A percentile compares a stretch with the other conserved stretches of the same genome.
Conservation (phyloP, 2,797 vertebrate genomes). For the Austrolebias charrua region DNA sequence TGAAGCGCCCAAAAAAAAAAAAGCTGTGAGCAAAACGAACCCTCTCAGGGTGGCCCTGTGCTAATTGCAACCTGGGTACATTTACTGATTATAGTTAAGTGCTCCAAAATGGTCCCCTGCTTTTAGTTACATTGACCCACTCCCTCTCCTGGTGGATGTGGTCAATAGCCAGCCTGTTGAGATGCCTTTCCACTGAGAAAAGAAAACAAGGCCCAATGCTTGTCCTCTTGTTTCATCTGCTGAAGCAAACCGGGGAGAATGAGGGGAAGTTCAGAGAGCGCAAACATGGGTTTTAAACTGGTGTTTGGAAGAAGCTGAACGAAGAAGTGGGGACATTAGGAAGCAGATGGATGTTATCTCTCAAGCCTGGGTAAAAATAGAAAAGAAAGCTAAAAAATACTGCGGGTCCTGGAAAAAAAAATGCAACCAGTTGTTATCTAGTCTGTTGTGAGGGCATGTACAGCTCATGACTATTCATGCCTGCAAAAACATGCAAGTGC, state of each 20-base stretch:
- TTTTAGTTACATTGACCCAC: slow-evolving; percentile 72
- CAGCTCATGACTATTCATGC: slow-evolving; percentile 54
- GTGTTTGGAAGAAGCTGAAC: slow-evolving; percentile 33
- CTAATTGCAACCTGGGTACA: slow-evolving; percentile 74
- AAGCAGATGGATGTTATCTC: slow-evolving; percentile 8
- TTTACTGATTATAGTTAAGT: slow-evolving; percentile 80
- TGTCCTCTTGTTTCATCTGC: slow-evolving; percentile 37
- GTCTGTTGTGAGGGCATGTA: slow-evolving; percentile 19
- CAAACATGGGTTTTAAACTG: slow-evolving; percentile 35
- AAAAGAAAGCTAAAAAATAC: slow-evolving; percentile 25
- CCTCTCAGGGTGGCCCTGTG: slow-evolving; percentile 68
- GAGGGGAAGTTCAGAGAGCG: background rate
- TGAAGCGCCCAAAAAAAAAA: slow-evolving; percentile 42
- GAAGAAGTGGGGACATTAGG: slow-evolving; percentile 16
- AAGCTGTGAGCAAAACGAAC: slow-evolving; percentile 59
- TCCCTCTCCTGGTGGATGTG: slow-evolving; percentile 64
- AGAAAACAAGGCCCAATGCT: slow-evolving; percentile 48
- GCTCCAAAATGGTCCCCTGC: slow-evolving; percentile 75
- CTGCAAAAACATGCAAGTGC: slow-evolving; percentile 50
- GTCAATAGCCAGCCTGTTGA: slow-evolving; percentile 73
- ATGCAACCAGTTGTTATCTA: background rate
- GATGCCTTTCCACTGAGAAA: slow-evolving; percentile 71
- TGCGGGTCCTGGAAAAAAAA: slow-evolving; percentile 4
- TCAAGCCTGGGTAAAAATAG: slow-evolving; percentile 1
- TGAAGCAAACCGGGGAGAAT: background rate